phyloP scores from a whole-genome alignment of 2,113 vertebrate species.

The Prunella fulvescens region DNA sequence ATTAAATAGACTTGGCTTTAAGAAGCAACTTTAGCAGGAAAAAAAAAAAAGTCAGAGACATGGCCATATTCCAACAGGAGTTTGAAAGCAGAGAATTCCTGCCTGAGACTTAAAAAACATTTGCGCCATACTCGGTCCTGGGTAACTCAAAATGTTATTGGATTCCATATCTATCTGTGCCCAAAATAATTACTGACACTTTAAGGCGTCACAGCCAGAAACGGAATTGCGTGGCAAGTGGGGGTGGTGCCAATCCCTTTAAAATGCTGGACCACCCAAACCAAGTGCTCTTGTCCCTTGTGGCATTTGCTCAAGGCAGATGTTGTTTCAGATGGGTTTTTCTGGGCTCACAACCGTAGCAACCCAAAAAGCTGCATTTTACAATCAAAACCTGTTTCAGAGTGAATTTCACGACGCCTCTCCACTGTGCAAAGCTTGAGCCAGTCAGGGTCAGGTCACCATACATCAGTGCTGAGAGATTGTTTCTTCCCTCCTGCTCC shows the following conservation, averaged over 20 bases:
- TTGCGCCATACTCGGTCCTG: not conserved
- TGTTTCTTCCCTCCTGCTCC: not conserved
- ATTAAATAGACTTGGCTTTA: not conserved
- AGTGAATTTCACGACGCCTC: not conserved
- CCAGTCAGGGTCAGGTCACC: fast-evolving
- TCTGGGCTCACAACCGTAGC: not conserved
- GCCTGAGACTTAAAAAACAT: not conserved
- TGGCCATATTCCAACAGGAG: fast-evolving
- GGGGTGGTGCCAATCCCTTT: not conserved
- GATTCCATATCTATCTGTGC: not conserved
- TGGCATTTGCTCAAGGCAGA: not conserved
- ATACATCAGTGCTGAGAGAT: fast-evolving
- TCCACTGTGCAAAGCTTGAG: not conserved
- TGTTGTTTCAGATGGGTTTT: not conserved
- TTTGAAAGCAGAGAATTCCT: not conserved
- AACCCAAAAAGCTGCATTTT: not conserved
- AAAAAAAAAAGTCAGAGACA: not conserved
- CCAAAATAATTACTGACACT: not conserved
- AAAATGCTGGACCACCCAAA: not conserved
- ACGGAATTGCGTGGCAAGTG: fast-evolving
- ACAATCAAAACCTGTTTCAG: not conserved
- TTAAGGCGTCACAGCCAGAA: not conserved
- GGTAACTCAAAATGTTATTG: not conserved
- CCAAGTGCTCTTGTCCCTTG: not conserved
- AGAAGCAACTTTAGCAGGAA: not conserved